Evolutionary conservation across 64 coral and sea anemone genomes (phyloP), one percentile per base, ranked within the genome.

Genomic region (Orbicella faveolata): DNA sequence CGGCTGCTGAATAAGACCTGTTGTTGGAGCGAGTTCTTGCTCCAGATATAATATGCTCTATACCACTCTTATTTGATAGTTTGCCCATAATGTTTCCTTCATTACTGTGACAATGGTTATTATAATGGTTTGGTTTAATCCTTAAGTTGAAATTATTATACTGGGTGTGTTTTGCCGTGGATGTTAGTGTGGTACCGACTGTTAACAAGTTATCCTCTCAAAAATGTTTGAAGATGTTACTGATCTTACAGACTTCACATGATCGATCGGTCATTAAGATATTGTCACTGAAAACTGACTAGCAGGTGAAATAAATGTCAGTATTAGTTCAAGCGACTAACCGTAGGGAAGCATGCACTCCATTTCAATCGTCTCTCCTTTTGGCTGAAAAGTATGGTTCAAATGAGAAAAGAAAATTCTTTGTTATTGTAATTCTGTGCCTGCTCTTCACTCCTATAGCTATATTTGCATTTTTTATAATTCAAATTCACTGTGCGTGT

Each of bases 311-410:
- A 72, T 85, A 72, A 73, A 52, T 52, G 17, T 52, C 82, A 85
- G 65, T 72, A 85, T 70, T 85, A 72, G 36, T 18, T 78, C 75
- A 78, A 78, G 9, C 75, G 75, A 85, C 82, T 85, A 85, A 85
- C 82, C 82, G 65, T 85, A 52, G 36, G 65, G 23, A 85, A 65
- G 64, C 82, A 85, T 85, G 82, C 63, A 85, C 20, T 85, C 82
- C 82, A 85, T 85, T 85, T 85, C 82, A 85, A 85, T 85, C 82
- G 44, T 72, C 82, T 85, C 36, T 85, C 82, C 82, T 48, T 85
- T 85, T 85, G 19, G 82, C 82, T 85, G 65, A 85, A 73, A 70
- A 20, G 39, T 23, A 85, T 13, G 65, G 36, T 39, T n/a, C 11
- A 70, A 70, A 85, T 72, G 63, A 52, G 44, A 85, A 54, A 73